phyloP scores from a whole-genome alignment of 2,888 invertebrate genomes.

The Eupsilia transversa region DNA sequence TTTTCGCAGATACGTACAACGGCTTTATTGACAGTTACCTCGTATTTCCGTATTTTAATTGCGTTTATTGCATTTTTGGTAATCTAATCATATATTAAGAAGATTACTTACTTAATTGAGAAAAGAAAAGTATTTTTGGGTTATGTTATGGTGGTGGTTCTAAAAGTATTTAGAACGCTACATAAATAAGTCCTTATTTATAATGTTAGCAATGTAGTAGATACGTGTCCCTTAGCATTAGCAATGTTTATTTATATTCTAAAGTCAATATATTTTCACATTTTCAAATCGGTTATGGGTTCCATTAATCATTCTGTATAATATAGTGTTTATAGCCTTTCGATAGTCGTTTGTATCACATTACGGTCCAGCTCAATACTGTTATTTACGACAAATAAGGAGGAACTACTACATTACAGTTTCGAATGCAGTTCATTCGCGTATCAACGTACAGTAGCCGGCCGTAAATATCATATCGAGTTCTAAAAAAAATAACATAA shows the following conservation, averaged over 20 bases:
- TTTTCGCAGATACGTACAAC: neutral
- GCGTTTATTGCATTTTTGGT: neutral
- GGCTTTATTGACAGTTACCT: neutral
- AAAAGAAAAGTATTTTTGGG: neutral
- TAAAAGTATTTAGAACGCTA: neutral
- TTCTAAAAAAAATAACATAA: neutral
- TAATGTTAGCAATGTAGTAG: no score
- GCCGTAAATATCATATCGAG: neutral
- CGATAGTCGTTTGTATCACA: constrained; percentile 20
- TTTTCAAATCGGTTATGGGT: constrained; percentile 21
- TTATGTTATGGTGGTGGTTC: no score
- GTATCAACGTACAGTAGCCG: neutral
- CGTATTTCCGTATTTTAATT: constrained; percentile 13
- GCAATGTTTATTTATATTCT: neutral
- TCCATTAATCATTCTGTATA: constrained; percentile 29
- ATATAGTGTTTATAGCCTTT: constrained; percentile 31
- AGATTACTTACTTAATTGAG: neutral
- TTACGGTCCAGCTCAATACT: constrained; percentile 21
- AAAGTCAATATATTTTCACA: constrained; percentile 31
- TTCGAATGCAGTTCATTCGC: constrained; percentile 18
- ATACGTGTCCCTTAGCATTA: neutral
- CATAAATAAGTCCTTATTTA: neutral
- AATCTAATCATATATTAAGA: neutral
- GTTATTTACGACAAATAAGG: constrained; percentile 36
- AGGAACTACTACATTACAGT: constrained; percentile 8